A percentile compares a stretch with the other conserved stretches of the same genome.
phyloP scores from a whole-genome alignment of 92 coral and sea anemone species.

The Isaurus tuberculatus region DNA sequence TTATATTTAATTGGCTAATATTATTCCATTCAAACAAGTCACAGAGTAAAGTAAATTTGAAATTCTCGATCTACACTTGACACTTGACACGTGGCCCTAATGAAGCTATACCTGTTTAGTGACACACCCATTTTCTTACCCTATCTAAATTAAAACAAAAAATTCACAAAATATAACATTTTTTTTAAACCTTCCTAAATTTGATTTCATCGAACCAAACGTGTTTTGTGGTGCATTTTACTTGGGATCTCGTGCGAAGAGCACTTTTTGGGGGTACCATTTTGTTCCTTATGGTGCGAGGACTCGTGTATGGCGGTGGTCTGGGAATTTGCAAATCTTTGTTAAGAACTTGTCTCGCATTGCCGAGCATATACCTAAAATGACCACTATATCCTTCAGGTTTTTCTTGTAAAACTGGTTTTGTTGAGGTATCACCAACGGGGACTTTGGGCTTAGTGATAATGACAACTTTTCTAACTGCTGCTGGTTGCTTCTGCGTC shows the following conservation, averaged over 20 bases:
- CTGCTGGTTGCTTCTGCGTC: not conserved
- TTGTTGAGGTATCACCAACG: not conserved
- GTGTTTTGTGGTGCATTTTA: slow-evolving; percentile 7
- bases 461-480: slow-evolving; percentile 43
- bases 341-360: slow-evolving; percentile 29
- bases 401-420: not conserved
- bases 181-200: slow-evolving; percentile 13
- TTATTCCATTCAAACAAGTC: not conserved
- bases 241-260: slow-evolving; percentile 13
- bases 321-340: slow-evolving; percentile 17
- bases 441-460: slow-evolving; percentile 25
- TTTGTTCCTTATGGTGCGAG: slow-evolving; percentile 42
- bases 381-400: slow-evolving; percentile 40
- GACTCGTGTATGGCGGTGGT: slow-evolving; percentile 30
- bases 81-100: not conserved
- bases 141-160: slow-evolving; percentile 9
- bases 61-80: not conserved
- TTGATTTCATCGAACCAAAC: slow-evolving; percentile 45
- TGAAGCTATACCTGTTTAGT: not conserved
- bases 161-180: not conserved
- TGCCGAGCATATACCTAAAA: slow-evolving; percentile 39
- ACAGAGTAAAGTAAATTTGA: not conserved
- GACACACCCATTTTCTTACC: not conserved
- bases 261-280: slow-evolving; percentile 40
- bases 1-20: not conserved